phyloP scores from a whole-genome alignment of 2,888 invertebrate genomes.

The Quadroppia sp. region DNA sequence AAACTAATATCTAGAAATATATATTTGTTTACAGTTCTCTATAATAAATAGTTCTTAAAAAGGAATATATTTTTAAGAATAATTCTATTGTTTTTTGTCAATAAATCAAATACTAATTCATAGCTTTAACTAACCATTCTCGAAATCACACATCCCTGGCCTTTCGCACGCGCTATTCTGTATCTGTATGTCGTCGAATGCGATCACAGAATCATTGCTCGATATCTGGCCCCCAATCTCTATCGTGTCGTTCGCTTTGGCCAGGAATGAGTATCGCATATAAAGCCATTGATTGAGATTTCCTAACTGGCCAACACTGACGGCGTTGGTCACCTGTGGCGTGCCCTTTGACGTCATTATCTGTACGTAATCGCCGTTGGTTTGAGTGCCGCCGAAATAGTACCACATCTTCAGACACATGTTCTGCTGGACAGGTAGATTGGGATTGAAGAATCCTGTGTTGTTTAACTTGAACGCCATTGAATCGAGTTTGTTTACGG shows the following conservation, averaged over 20 bases:
- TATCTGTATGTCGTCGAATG: constrained; percentile 45
- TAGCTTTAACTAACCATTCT: constrained; percentile 21
- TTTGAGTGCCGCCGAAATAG: not conserved
- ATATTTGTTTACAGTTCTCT: too few relatives aligned
- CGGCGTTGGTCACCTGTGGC: not conserved
- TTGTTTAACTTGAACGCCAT: too few relatives aligned
- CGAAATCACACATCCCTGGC: constrained; percentile 46
- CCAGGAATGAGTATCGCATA: not conserved
- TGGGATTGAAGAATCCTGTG: too few relatives aligned
- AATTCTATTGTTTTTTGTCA: too few relatives aligned
- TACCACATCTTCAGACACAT: constrained; percentile 34
- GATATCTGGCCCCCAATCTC: not conserved
- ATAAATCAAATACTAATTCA: too few relatives aligned
- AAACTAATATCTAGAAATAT: too few relatives aligned
- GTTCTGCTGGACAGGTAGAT: too few relatives aligned
- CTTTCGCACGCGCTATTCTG: constrained; percentile 43
- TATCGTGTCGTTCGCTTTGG: not conserved
- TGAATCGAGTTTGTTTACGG: not conserved
- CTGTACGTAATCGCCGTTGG: not conserved
- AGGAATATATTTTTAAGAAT: too few relatives aligned
- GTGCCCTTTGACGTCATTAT: not conserved
- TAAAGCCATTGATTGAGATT: not conserved
- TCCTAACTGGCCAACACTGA: not conserved
- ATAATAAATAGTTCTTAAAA: too few relatives aligned
- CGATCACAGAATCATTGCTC: constrained; percentile 11